Percentiles rank a stretch among this genome's conserved stretches.
These are phyloP conservation scores for Callimorpha dominula DNA, from an alignment of 2,888 invertebrate species.

Conservation along the genomic window DNA sequence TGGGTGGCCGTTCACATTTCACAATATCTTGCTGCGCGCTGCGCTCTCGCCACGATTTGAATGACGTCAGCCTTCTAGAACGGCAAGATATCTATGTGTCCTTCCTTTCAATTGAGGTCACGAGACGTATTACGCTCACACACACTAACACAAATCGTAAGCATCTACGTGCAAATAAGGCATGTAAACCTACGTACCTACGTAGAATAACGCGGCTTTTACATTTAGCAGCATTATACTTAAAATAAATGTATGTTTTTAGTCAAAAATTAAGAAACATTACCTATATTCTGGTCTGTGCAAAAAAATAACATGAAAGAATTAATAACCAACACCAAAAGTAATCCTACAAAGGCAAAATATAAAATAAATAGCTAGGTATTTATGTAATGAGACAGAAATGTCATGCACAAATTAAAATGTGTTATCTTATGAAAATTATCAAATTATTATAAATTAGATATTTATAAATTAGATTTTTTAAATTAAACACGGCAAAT, in stretches of 20 bases:
- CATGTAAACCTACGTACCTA: conserved; percentile 46
- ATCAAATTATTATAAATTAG: conserved; percentile 1
- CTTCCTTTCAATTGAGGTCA: conserved; percentile 82
- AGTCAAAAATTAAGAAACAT: conserved; percentile 10
- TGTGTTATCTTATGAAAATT: neutral
- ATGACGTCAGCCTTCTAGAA: conserved; percentile 86
- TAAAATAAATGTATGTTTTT: conserved; percentile 25
- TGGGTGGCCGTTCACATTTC: conserved; percentile 86
- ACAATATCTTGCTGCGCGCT: conserved; percentile 82
- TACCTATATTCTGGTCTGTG: conserved; percentile 22
- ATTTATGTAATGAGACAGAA: conserved; percentile 9
- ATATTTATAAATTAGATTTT: conserved; percentile 6
- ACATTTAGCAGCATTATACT: conserved; percentile 65
- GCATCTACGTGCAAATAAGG: conserved; percentile 47
- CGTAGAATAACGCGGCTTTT: conserved; percentile 51
- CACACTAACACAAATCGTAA: conserved; percentile 69
- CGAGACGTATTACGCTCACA: conserved; percentile 72
- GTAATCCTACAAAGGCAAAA: conserved; percentile 28
- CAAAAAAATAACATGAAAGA: conserved; percentile 25
- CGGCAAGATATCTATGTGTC: conserved; percentile 73
- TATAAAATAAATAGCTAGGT: conserved; percentile 31
- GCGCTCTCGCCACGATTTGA: conserved; percentile 73
- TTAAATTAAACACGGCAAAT: conserved; percentile 26
- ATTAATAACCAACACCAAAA: conserved; percentile 48
- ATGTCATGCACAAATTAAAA: conserved; percentile 54